Conservation (phyloP, 1,140 invertebrate genomes). For the Drosophila tropicalis region DNA sequence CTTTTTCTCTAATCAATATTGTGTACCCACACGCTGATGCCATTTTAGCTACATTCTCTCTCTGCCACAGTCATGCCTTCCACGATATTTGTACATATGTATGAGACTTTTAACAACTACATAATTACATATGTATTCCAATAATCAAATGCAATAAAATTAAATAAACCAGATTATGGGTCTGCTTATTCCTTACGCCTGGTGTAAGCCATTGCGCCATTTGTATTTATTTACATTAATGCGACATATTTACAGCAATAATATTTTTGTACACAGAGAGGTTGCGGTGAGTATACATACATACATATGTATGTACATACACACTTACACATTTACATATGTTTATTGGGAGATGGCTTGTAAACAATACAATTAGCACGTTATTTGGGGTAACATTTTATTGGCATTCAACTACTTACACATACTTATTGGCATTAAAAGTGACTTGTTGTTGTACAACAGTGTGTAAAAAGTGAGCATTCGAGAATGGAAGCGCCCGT, state of each 20-base stretch:
- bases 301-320: background rate
- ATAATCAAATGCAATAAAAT: conserved; percentile 20
- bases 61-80: no score
- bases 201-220: conserved; percentile 35
- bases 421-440: conserved; percentile 55
- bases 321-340: no score
- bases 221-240: conserved; percentile 50
- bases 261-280: conserved; percentile 20
- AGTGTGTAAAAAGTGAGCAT: conserved; percentile 33
- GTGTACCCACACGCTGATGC: no score
- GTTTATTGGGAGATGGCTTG: background rate
- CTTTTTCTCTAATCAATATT: no score
- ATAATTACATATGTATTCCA: conserved; percentile 25
- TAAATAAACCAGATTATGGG: background rate
- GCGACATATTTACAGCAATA: conserved; percentile 50
- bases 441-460: conserved; percentile 58
- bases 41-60: no score
- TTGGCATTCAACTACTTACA: conserved; percentile 42
- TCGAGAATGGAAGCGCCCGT: no score
- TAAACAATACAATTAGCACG: conserved; percentile 42
- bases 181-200: conserved; percentile 34
- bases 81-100: no score
- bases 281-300: background rate
- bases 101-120: background rate
- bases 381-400: conserved; percentile 41